Conservation (phyloP, 2,797 vertebrate species). For the Macrochelys suwanniensis region DNA sequence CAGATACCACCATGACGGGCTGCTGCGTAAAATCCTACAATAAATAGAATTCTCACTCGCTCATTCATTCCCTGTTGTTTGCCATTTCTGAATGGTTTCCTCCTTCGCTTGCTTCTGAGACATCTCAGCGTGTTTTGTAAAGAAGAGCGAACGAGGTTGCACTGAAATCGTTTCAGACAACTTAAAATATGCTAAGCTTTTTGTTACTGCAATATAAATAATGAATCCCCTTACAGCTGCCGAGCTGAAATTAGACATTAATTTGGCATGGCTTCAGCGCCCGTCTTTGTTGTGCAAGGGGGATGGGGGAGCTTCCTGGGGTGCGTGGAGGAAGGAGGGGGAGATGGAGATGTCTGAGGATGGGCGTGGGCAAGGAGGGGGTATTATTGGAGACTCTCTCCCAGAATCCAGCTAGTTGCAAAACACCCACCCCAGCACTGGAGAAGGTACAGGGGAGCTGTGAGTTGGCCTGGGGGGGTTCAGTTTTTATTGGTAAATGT, state of each 20-base stretch:
- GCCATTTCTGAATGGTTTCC: neutral
- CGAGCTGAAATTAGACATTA: slow-evolving; percentile 48
- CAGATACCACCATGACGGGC: neutral
- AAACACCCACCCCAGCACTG: neutral
- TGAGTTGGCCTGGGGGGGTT: neutral
- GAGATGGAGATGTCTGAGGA: no score
- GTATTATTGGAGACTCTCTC: neutral
- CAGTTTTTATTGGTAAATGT: neutral
- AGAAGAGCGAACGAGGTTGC: slow-evolving; percentile 34
- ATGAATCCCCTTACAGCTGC: slow-evolving; percentile 78
- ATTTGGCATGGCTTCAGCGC: slow-evolving; percentile 68
- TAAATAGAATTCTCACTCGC: neutral
- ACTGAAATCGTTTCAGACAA: slow-evolving; percentile 73
- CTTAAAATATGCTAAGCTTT: slow-evolving; percentile 73
- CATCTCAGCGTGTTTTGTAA: slow-evolving; percentile 34
- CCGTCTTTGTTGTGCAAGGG: neutral
- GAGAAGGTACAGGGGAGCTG: neutral
- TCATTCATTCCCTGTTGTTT: neutral
- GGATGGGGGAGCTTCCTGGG: neutral
- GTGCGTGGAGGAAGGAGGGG: neutral
- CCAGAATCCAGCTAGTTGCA: fast-evolving
- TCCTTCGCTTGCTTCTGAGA: neutral
- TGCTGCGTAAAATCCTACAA: neutral
- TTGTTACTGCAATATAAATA: slow-evolving; percentile 78
- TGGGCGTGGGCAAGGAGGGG: neutral